These are phyloP conservation scores for Stegana nigrithorax DNA, from an alignment of 2,888 invertebrate species.

Conservation along the genomic window DNA sequence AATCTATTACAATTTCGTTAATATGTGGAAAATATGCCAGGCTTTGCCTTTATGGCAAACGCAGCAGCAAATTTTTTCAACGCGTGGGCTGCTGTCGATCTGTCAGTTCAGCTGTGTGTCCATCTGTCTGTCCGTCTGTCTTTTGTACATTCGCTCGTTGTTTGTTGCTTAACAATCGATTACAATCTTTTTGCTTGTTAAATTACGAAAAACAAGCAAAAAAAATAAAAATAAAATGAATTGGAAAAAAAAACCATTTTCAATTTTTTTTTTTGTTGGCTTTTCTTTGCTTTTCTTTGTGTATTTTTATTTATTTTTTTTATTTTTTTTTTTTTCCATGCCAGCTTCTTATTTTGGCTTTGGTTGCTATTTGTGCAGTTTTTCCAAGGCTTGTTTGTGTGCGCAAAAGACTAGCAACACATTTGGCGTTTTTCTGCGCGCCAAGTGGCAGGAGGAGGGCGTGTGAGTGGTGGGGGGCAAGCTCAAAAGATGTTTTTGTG, in stretches of 20 bases:
- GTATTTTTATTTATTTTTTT: too few species aligned
- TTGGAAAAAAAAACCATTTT: too few species aligned
- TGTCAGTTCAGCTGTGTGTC: neutral
- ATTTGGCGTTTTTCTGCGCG: neutral
- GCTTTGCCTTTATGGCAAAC: too few species aligned
- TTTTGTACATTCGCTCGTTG: neutral
- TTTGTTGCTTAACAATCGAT: conserved; percentile 41
- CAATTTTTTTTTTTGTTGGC: conserved; percentile 9
- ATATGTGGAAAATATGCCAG: conserved; percentile 11
- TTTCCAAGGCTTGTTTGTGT: conserved; percentile 11
- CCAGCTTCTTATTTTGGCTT: neutral
- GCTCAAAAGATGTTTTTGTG: too few species aligned
- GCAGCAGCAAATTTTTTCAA: neutral
- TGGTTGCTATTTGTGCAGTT: neutral
- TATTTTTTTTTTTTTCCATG: neutral
- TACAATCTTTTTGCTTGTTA: conserved; percentile 60
- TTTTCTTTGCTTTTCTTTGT: conserved; percentile 3
- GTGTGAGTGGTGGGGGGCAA: too few species aligned
- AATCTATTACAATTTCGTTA: conserved; percentile 18
- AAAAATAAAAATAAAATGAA: too few species aligned
- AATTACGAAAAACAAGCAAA: conserved; percentile 52
- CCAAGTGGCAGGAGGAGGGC: too few species aligned
- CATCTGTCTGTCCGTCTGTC: neutral
- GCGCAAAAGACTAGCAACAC: conserved; percentile 3
- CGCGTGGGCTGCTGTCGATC: conserved; percentile 6